phyloP scores from a whole-genome alignment of 2,888 invertebrate species.

The Spilarctia lutea region DNA sequence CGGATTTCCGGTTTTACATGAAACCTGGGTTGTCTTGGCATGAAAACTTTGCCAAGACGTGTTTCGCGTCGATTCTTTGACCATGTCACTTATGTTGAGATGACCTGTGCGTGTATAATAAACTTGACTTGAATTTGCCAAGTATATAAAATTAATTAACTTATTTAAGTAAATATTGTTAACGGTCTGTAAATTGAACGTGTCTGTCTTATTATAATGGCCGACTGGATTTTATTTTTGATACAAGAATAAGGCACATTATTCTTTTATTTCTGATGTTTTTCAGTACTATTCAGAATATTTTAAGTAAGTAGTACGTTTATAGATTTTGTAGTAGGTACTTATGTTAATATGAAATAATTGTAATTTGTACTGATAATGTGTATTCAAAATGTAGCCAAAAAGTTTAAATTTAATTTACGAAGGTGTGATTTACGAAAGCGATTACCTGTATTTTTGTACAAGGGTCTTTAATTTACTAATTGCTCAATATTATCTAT shows the following conservation, averaged over 20 bases:
- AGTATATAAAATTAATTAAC: neutral
- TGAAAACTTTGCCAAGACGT: no score
- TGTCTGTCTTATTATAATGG: neutral
- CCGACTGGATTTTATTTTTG: slow-evolving; percentile 7
- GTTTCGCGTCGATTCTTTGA: no score
- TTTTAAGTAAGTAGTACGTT: neutral
- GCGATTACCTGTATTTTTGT: neutral
- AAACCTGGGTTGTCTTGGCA: no score
- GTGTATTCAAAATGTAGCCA: neutral
- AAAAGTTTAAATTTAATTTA: neutral
- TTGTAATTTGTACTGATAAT: neutral
- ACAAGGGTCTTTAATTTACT: neutral
- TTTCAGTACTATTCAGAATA: neutral
- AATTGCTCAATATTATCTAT: neutral
- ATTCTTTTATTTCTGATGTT: neutral
- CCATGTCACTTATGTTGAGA: no score
- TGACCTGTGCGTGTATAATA: no score
- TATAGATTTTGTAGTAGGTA: neutral
- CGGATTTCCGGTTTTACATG: no score
- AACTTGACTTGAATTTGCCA: neutral
- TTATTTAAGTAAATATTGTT: no score
- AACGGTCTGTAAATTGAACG: neutral
- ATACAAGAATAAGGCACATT: slow-evolving; percentile 1
- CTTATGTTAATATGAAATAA: neutral
- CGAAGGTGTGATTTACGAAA: neutral